phyloP scores from a whole-genome alignment of 2,888 invertebrate genomes.

The Aspidiotus destructor region DNA sequence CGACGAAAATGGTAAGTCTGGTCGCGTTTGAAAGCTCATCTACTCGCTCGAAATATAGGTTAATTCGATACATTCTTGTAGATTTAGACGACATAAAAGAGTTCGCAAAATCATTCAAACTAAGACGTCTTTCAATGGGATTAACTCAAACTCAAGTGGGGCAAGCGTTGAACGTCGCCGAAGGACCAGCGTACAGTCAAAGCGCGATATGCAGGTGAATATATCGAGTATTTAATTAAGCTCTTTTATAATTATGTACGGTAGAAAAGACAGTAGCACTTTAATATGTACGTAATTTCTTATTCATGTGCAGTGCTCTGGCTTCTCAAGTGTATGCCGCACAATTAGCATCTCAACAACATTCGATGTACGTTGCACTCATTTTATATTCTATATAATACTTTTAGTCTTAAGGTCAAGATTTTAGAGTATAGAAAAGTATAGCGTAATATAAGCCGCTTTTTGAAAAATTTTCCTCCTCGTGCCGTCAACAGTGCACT shows the following conservation, averaged over 20 bases:
- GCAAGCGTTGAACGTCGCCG: constrained; percentile 91
- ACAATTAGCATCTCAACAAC: constrained; percentile 85
- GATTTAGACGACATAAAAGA: constrained; percentile 97
- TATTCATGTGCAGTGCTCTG: constrained; percentile 67
- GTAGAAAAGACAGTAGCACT: background rate
- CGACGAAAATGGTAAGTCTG: constrained; percentile 23
- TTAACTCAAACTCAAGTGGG: constrained; percentile 95
- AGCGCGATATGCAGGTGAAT: constrained; percentile 94
- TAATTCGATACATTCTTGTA: constrained; percentile 44
- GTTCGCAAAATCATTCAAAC: constrained; percentile 94
- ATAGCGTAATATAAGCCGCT: no score
- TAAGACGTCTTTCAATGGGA: constrained; percentile 82
- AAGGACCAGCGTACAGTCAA: constrained; percentile 97
- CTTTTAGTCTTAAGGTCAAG: constrained; percentile 6
- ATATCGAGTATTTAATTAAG: constrained; percentile 6
- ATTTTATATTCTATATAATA: constrained; percentile 2
- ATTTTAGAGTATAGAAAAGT: background rate
- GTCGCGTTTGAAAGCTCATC: no score
- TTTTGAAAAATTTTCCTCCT: no score
- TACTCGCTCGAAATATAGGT: no score
- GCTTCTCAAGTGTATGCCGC: constrained; percentile 91
- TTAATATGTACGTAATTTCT: constrained; percentile 18
- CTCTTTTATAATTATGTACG: no score
- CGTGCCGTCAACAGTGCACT: constrained; percentile 26
- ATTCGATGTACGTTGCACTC: constrained; percentile 69